A percentile compares a stretch with the other conserved stretches of the same genome.
These are phyloP conservation scores for Lasiurus borealis DNA, from an alignment of 2,113 vertebrate genomes.

Conservation along the genomic window DNA sequence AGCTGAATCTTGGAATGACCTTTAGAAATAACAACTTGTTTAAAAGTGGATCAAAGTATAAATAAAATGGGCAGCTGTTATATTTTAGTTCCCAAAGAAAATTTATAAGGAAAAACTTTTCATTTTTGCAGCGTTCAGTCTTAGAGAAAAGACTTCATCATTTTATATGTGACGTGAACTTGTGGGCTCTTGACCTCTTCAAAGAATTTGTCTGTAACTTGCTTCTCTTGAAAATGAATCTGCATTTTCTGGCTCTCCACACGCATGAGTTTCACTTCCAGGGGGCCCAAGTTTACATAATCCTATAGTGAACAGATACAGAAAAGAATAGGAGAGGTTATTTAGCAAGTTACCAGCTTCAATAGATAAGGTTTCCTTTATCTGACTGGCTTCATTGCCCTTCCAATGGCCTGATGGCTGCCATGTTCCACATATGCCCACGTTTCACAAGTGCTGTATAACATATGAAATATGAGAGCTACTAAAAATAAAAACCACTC, in stretches of 20 bases:
- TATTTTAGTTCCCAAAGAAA: constrained; percentile 6
- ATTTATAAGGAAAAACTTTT: constrained; percentile 4
- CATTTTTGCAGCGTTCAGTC: background rate
- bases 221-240: constrained; percentile 81
- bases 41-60: constrained; percentile 61
- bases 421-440: too few species aligned
- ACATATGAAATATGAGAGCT: background rate
- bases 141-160: constrained; percentile 83
- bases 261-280: constrained; percentile 85
- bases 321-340: constrained; percentile 45
- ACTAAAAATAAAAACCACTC: background rate
- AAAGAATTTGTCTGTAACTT: constrained; percentile 29
- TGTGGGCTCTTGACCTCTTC: constrained; percentile 62
- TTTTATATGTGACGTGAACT: constrained; percentile 82
- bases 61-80: constrained; percentile 38
- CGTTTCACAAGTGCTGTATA: background rate
- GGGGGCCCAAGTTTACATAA: constrained; percentile 82
- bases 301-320: constrained; percentile 76
- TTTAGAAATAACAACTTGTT: constrained; percentile 25
- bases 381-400: background rate
- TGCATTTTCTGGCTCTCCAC: constrained; percentile 85
- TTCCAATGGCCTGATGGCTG: background rate
- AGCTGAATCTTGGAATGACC: constrained; percentile 29
- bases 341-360: background rate
- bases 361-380: background rate